A percentile compares a stretch with the other conserved stretches of the same genome.
Conservation (phyloP, 2,888 invertebrate genomes). For the Dexiosoma caninum region DNA sequence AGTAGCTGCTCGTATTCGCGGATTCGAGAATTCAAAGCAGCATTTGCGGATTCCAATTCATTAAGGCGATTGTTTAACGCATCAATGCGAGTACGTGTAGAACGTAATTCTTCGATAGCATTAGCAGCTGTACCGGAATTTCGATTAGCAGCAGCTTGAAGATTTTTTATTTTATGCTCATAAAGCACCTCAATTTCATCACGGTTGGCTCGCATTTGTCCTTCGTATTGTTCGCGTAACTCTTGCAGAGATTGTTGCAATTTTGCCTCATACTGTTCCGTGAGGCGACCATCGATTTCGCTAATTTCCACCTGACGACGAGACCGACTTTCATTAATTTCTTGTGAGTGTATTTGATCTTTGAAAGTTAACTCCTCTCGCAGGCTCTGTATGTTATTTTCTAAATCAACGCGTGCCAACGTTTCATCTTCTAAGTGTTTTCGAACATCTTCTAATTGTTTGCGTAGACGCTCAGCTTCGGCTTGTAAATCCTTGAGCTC, state of each 20-base stretch:
- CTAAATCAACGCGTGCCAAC: constrained; percentile 93
- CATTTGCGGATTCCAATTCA: constrained; percentile 87
- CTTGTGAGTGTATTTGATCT: constrained; percentile 90
- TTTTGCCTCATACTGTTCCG: constrained; percentile 95
- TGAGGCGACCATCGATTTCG: constrained; percentile 94
- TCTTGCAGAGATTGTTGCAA: constrained; percentile 93
- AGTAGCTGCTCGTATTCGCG: constrained; percentile 91
- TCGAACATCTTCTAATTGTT: constrained; percentile 87
- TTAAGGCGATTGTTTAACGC: constrained; percentile 84
- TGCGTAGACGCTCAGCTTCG: constrained; percentile 86
- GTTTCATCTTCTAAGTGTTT: constrained; percentile 96
- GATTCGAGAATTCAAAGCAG: constrained; percentile 81
- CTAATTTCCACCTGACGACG: constrained; percentile 94
- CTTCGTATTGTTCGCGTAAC: constrained; percentile 94
- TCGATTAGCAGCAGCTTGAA: constrained; percentile 85
- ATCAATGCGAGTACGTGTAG: constrained; percentile 88
- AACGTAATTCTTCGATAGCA: constrained; percentile 89
- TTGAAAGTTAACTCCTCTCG: constrained; percentile 95
- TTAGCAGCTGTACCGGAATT: constrained; percentile 84
- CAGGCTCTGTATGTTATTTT: constrained; percentile 93
- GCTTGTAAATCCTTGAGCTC: constrained; percentile 88
- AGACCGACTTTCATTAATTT: constrained; percentile 91
- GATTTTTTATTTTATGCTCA: constrained; percentile 83
- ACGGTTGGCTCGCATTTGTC: constrained; percentile 91
- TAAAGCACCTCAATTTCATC: constrained; percentile 90